These are phyloP conservation scores for Rugalucina vietnamica DNA, from an alignment of 2,888 invertebrate genomes.

Conservation along the genomic window DNA sequence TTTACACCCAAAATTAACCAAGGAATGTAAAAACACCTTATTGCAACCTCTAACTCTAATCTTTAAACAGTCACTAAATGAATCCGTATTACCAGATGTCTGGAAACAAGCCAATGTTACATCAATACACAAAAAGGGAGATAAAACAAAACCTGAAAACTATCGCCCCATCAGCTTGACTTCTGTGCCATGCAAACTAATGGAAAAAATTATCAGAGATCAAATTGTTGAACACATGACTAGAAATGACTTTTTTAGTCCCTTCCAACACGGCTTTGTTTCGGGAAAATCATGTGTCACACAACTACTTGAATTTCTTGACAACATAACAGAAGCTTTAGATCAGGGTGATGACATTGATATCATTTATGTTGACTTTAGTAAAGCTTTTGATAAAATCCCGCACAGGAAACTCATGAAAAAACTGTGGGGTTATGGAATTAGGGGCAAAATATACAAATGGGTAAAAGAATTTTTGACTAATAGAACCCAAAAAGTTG, in stretches of 20 bases:
- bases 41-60: background rate
- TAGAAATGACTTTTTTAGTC: background rate
- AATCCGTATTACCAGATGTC: conserved; percentile 9
- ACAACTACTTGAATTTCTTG: conserved; percentile 18
- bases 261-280: conserved; percentile 25
- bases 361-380: too few species aligned
- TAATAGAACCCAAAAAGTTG: conserved; percentile 18
- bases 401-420: conserved; percentile 22
- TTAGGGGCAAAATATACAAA: background rate
- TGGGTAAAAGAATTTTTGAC: conserved; percentile 30
- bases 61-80: conserved; percentile 11
- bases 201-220: conserved; percentile 21
- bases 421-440: too few species aligned
- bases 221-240: conserved; percentile 12
- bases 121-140: conserved; percentile 10
- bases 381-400: conserved; percentile 18
- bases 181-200: conserved; percentile 15
- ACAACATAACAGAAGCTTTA: conserved; percentile 23
- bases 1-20: conserved; percentile 17
- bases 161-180: conserved; percentile 35
- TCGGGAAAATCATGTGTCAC: background rate
- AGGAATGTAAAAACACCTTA: background rate
- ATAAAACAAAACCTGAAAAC: conserved; percentile 6
- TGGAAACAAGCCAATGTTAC: conserved; percentile 34
- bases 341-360: too few species aligned